Evolutionary conservation across 2,888 invertebrate genomes (phyloP).

Genomic region (Laothoe populi): DNA sequence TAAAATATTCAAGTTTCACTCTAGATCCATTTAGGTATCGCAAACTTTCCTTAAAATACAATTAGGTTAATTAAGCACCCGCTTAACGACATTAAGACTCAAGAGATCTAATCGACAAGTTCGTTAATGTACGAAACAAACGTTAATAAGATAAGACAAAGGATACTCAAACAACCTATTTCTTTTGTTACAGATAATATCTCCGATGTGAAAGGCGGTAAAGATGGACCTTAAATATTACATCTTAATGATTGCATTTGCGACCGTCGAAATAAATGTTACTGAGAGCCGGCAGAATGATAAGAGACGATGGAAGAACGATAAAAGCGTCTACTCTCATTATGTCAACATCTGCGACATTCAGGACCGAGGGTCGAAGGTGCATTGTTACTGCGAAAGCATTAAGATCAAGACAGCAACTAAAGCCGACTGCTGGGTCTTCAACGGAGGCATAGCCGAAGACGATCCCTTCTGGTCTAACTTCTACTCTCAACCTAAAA

Average conservation of each 20-base stretch:
- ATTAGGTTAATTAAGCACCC: constrained; percentile 21
- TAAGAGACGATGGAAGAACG: constrained; percentile 77
- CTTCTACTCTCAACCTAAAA: constrained; percentile 89
- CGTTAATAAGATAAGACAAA: constrained; percentile 51
- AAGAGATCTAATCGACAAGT: constrained; percentile 53
- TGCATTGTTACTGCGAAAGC: constrained; percentile 88
- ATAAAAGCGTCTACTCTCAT: constrained; percentile 70
- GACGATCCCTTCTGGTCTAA: constrained; percentile 90
- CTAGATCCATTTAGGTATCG: background rate
- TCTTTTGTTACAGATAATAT: constrained; percentile 76
- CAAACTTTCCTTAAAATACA: constrained; percentile 8
- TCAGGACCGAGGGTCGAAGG: constrained; percentile 81
- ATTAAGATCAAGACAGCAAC: constrained; percentile 85
- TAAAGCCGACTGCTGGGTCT: constrained; percentile 91
- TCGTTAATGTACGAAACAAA: constrained; percentile 51
- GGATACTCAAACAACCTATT: constrained; percentile 49
- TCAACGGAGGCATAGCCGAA: constrained; percentile 88
- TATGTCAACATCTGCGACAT: constrained; percentile 85
- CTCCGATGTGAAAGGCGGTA: constrained; percentile 62
- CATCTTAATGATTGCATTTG: constrained; percentile 78
- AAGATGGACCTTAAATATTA: constrained; percentile 79
- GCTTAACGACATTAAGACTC: constrained; percentile 17
- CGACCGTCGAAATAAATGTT: constrained; percentile 77
- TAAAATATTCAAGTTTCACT: background rate
- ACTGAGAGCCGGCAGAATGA: constrained; percentile 79